Evolutionary conservation across 2,113 vertebrate species (phyloP).

Genomic region (Lanius ludovicianus): DNA sequence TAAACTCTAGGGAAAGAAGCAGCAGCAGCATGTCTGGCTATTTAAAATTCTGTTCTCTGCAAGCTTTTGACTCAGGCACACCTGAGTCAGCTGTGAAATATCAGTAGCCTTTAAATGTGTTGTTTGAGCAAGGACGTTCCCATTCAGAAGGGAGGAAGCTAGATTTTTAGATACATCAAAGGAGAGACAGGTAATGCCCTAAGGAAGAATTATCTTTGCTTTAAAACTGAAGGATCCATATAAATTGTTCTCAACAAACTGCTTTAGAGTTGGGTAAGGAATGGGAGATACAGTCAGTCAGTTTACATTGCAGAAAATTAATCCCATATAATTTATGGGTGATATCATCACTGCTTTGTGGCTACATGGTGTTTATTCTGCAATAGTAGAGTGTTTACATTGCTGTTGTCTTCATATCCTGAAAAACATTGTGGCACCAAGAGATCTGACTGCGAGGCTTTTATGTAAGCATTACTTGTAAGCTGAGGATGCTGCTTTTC

Average conservation of each 20-base stretch:
- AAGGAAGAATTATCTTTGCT: background rate
- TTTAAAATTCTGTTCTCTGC: background rate
- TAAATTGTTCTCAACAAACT: background rate
- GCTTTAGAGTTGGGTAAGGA: background rate
- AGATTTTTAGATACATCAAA: background rate
- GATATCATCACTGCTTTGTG: conserved; percentile 12
- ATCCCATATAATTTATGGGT: background rate
- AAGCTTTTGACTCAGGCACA: background rate
- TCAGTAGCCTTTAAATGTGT: background rate
- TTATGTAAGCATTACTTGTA: conserved; percentile 6
- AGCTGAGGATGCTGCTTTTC: conserved; percentile 23
- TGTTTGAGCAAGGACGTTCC: background rate
- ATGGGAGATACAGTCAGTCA: background rate
- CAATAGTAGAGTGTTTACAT: conserved; percentile 3
- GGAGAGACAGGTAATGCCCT: background rate
- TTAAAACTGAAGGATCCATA: background rate
- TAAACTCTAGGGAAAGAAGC: background rate
- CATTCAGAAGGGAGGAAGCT: background rate
- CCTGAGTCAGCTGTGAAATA: background rate
- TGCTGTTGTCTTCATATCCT: conserved; percentile 39
- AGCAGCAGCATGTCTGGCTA: background rate
- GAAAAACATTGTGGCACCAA: conserved; percentile 19
- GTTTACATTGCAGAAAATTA: conserved; percentile 3
- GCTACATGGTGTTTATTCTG: conserved; percentile 29
- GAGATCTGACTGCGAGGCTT: background rate